Evolutionary conservation across 2,113 vertebrate genomes (phyloP), one percentile per base, ranked within the genome.

Genomic region (Dicrurus megarhynchus): DNA sequence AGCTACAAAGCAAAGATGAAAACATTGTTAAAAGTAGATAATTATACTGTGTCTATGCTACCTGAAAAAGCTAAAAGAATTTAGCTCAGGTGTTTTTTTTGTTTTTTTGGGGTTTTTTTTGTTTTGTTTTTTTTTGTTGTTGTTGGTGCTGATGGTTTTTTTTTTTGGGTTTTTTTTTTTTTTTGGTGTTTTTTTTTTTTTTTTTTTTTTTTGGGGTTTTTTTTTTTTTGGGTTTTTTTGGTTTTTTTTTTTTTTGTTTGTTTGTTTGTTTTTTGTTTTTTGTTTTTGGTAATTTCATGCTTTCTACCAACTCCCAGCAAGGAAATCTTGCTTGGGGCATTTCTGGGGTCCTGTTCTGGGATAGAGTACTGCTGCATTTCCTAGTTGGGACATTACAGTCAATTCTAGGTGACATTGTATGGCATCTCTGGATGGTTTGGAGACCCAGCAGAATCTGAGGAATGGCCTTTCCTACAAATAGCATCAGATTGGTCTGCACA

Each of bases 1-100:
- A 90, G 44, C 59, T 93, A 78, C 55, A 81, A 90, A 81, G 60
- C 24, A 67, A 77, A 90, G 39, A 90, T n/a, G 46, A 76, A 83
- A 89, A 94, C n/a, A 32, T 22, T 70, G 46, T 86, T 92, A 67
- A 33, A 91, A 83, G 68, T n/a, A 50, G 33, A 6, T 85, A 55
- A 65, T 91, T 77, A 35, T 5, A 41, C 20, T 55, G 16, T 79
- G 41, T 59, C 46, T 83, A 0, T 1, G 3, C 49, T 90, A 60
- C 33, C 4, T 39, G 17, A n/a, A n/a, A n/a, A n/a, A n/a, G 42
- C 35, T 26, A 39, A 65, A 68, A 27, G 0, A 61, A 85, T 91
- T 90, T 68, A 76, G 53, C n/a, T 84, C 64, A 21, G 35, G 67
- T 10, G n/a, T n/a, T n/a, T n/a, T n/a, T n/a, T n/a, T n/a, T n/a